Base-by-base conservation (phyloP, 35 echinoderm and acorn worm genomes). In the Stichopus chloronotus region DNA sequence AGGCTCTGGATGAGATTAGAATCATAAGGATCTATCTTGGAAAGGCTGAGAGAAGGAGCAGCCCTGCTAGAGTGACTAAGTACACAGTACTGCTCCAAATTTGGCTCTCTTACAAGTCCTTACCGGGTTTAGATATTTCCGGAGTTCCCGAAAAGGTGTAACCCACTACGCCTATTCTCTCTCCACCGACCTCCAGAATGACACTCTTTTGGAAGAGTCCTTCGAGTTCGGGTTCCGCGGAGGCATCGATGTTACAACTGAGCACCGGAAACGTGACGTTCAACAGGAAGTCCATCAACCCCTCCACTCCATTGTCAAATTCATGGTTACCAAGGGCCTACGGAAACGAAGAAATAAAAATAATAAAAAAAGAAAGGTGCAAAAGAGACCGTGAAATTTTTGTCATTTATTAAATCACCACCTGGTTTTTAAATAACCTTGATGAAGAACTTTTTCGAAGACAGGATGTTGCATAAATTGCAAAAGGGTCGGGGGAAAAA, bases 251-350 rank as follows among this genome's bases (percentile, higher is more conserved):
- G 30, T 94, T 94, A 8, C 72, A 89, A 88, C 93, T 88, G 8
- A 94, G 55, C 13, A 88, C 72, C 13, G 93, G 93, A 57, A 94
- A 94, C 16, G 84, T 90, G 4, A 52, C 72, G 19, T 94, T 89
- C n/a, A 65, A 5, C 5, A 94, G 86, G 56, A 94, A 94, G 12
- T 85, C 53, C 17, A 90, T 16, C 11, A 94, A 20, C 4, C 56
- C 58, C 21, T 57, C 21, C 4, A 88, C 86, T 4, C 93, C 93
- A 55, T 90, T 76, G 43, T 92, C 91, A 19, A 92, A 92, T 56
- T 92, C 91, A 85, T 92, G 91, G 57, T 92, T 92, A 23, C 93
- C 93, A 5, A 94, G 43, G 7, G 83, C 86, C 93, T 94, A 78
- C 6, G 12, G 61, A 88, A n/a, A 57, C 14, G 76, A 21, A 78